These are phyloP conservation scores for Diglossa cyanea DNA, from an alignment of 2,797 vertebrate genomes.

Conservation along the genomic window DNA sequence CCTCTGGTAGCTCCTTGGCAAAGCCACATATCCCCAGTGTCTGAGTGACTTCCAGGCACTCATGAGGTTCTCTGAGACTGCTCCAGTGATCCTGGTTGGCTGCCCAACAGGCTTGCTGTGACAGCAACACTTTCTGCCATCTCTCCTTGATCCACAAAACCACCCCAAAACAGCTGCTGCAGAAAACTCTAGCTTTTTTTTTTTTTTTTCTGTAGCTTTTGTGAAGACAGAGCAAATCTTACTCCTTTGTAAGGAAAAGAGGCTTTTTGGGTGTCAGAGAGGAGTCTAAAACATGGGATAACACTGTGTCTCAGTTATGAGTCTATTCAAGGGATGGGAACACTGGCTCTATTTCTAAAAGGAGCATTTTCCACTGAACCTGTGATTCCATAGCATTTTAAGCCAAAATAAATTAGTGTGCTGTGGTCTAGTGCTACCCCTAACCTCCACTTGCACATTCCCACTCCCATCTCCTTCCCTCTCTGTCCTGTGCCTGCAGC, in stretches of 20 bases:
- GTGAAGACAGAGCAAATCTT: background rate
- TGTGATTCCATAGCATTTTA: background rate
- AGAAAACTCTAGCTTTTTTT: background rate
- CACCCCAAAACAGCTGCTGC: background rate
- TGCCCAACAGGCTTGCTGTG: accelerated
- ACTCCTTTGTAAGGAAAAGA: background rate
- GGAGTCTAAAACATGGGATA: background rate
- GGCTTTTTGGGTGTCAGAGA: background rate
- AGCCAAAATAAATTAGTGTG: conserved; percentile 10
- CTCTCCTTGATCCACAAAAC: background rate
- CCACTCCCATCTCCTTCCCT: background rate
- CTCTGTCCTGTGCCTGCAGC: background rate
- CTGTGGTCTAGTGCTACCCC: background rate
- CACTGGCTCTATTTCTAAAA: background rate
- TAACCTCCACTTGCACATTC: background rate
- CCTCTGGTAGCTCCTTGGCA: background rate
- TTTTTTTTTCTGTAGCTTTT: background rate
- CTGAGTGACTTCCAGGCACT: background rate
- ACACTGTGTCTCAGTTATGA: background rate
- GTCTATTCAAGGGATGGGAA: background rate
- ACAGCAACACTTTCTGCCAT: background rate
- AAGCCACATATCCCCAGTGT: background rate
- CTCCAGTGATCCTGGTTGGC: background rate
- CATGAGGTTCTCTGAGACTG: background rate
- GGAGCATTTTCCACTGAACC: conserved; percentile 24